Percentiles rank a stretch among this genome's conserved stretches.
Evolutionary conservation across 2,113 vertebrate species (phyloP).

Genomic region (Gavialis gangeticus): DNA sequence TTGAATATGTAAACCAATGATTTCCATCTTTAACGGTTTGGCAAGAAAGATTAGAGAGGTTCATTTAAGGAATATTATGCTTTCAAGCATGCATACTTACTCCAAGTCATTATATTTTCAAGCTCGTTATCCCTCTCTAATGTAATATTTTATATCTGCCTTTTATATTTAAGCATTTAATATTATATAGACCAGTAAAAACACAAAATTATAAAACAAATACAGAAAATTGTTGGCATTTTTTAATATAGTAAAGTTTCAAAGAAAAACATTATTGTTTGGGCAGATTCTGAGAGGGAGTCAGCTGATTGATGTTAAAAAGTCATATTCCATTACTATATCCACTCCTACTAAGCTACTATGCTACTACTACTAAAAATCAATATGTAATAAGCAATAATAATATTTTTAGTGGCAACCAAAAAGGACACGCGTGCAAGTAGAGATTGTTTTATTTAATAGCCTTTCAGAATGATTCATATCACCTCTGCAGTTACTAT

Average conservation of each 20-base stretch:
- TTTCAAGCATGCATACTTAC: conserved; percentile 35
- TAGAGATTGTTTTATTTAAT: not conserved
- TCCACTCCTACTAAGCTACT: not conserved
- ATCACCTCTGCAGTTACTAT: not conserved
- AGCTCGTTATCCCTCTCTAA: not conserved
- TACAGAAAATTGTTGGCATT: no score
- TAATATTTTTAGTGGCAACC: not conserved
- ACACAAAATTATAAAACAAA: no score
- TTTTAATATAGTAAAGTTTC: not conserved
- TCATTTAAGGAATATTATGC: conserved; percentile 36
- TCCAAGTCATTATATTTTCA: conserved; percentile 38
- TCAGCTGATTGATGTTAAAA: not conserved
- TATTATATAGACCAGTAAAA: not conserved
- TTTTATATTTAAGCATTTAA: conserved; percentile 30
- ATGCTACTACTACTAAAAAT: not conserved
- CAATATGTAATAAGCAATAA: not conserved
- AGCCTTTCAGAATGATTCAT: fast-evolving
- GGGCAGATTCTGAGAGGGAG: not conserved
- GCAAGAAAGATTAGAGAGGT: conserved; percentile 38
- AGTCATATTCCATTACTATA: not conserved
- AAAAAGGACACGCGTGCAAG: not conserved
- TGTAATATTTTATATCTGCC: not conserved
- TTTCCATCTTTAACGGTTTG: conserved; percentile 47
- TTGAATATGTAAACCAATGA: conserved; percentile 45
- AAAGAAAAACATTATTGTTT: not conserved